Conservation (phyloP, 2,797 vertebrate genomes). For the Jordanella pulchra region DNA sequence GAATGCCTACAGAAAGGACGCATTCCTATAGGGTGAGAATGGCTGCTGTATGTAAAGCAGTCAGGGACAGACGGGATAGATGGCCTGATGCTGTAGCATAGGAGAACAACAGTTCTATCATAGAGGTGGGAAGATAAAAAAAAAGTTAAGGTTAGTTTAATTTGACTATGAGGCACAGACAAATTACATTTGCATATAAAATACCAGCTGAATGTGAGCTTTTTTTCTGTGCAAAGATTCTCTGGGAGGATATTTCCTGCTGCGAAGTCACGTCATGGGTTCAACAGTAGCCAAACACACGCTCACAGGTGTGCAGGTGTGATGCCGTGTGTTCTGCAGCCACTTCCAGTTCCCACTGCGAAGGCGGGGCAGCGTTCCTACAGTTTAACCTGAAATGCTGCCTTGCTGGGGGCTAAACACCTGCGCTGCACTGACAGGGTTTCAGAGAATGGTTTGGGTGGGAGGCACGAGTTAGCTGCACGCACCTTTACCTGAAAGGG, state of each 20-base stretch:
- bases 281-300: conserved; percentile 28
- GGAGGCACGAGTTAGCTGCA: not conserved
- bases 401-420: conserved; percentile 80
- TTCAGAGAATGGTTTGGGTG: conserved; percentile 22
- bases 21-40: conserved; percentile 79
- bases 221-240: conserved; percentile 14
- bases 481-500: conserved; percentile 40
- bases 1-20: conserved; percentile 63
- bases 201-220: conserved; percentile 4
- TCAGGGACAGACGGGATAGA: conserved; percentile 54
- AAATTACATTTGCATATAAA: conserved; percentile 32
- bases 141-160: conserved; percentile 9
- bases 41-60: conserved; percentile 47
- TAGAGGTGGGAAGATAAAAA: not conserved
- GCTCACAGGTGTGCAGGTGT: conserved; percentile 64
- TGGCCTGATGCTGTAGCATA: conserved; percentile 48
- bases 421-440: conserved; percentile 60
- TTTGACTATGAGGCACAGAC: conserved; percentile 17
- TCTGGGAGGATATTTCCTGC: conserved; percentile 45
- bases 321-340: conserved; percentile 55
- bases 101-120: conserved; percentile 24
- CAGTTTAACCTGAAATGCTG: conserved; percentile 77
- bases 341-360: conserved; percentile 53
- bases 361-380: conserved; percentile 72
- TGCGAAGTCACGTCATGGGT: conserved; percentile 52